Evolutionary conservation across 2,888 invertebrate species (phyloP), one percentile per base, ranked within the genome.

Genomic region (Drosophila multiciliata): DNA sequence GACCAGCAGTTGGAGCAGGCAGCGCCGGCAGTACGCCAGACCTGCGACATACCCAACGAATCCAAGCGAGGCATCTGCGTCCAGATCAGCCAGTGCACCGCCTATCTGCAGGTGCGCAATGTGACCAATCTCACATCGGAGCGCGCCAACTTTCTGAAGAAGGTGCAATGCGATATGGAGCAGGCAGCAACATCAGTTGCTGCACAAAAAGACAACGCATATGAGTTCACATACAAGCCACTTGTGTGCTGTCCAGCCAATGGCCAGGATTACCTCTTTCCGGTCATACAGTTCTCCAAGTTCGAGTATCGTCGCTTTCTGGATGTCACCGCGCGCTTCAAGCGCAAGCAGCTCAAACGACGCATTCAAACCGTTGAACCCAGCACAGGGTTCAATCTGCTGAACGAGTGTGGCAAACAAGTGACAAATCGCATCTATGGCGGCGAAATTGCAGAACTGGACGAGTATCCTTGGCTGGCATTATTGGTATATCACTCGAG

Each of bases 381-480:
- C 3, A 73, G 80, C 23, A 85, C 89, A 3, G 89, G 89, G 7
- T 92, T 89, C 29, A 90, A 91, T 76, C 68, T 92, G 53, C 77
- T 84, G 48, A 92, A 92, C 50, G 93, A 93, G 59, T 96, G 96
- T 74, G 96, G 96, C 9, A 88, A 94, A 26, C 94, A 93, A 42
- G 93, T 94, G 55, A 94, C 94, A n/a, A 94, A 95, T 89, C 94
- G 94, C 57, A 94, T 96, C 57, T 94, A 94, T 75, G 95, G 95
- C 54, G 96, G 96, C 12, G 93, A 94, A 64, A 92, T 94, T 52
- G 95, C 95, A 0, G 95, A 95, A n/a, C 84, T 95, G 7, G 95
- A 95, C 65, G 95, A 95, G 83, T 95, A 94, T 89, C 95, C 95
- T 0, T 95, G 95, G 95, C 94, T 95, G 94, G 94, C 94, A 0